Evolutionary conservation across 2,113 vertebrate genomes (phyloP).

Genomic region (Anarhynchus alexandrinus): DNA sequence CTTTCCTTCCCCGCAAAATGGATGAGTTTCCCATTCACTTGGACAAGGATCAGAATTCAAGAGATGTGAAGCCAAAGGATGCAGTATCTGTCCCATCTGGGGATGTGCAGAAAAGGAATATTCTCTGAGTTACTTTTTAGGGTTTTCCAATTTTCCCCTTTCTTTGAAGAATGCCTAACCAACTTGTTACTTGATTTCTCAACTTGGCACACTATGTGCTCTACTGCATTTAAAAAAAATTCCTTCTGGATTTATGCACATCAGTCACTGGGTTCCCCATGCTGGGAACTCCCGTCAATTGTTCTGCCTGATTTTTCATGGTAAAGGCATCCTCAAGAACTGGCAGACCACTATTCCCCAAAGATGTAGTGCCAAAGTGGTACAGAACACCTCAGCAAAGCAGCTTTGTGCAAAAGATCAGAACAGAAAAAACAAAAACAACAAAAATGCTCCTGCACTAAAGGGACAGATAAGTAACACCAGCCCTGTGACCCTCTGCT

Average conservation of each 20-base stretch:
- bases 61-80: constrained; percentile 16
- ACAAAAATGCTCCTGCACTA: neutral
- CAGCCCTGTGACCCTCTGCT: neutral
- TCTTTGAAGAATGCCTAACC: neutral
- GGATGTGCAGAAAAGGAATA: neutral
- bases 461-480: neutral
- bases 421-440: neutral
- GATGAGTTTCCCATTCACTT: constrained; percentile 53
- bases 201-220: neutral
- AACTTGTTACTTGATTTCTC: constrained; percentile 8
- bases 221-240: neutral
- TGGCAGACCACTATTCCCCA: neutral
- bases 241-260: neutral
- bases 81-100: constrained; percentile 37
- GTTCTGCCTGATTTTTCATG: constrained; percentile 9
- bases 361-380: neutral
- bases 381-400: neutral
- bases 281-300: neutral
- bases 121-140: constrained; percentile 19
- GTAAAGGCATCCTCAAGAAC: neutral
- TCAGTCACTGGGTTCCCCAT: neutral
- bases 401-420: neutral
- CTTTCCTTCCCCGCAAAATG: neutral
- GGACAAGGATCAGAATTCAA: constrained; percentile 30
- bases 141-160: neutral